Conservation (phyloP, 2,888 invertebrate genomes). For the Elmis aenea region DNA sequence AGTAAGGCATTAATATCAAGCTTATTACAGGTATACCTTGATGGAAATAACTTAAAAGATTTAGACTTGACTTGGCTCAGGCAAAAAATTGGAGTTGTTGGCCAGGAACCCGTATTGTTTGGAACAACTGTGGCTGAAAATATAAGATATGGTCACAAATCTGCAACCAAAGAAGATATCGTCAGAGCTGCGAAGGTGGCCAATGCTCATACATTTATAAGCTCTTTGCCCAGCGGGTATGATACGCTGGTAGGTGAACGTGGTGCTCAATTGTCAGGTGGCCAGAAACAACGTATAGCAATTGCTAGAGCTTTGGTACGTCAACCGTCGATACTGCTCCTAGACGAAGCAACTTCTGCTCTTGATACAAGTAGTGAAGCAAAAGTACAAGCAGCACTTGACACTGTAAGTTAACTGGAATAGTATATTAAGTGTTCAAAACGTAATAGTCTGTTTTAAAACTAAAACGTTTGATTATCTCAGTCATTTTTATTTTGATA, state of each 20-base stretch:
- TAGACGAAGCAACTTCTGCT: slow-evolving; percentile 89
- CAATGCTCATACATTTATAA: slow-evolving; percentile 74
- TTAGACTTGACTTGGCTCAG: slow-evolving; percentile 78
- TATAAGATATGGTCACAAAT: slow-evolving; percentile 68
- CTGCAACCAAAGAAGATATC: slow-evolving; percentile 62
- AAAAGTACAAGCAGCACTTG: slow-evolving; percentile 76
- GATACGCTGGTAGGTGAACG: slow-evolving; percentile 80
- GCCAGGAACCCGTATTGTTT: slow-evolving; percentile 87
- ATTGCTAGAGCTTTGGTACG: slow-evolving; percentile 83
- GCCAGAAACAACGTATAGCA: slow-evolving; percentile 86
- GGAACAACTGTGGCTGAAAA: slow-evolving; percentile 81
- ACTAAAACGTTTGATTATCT: slow-evolving; percentile 5
- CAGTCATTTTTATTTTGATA: slow-evolving; percentile 1
- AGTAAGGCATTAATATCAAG: slow-evolving; percentile 1
- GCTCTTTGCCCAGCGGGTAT: slow-evolving; percentile 70
- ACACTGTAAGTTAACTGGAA: slow-evolving; percentile 61
- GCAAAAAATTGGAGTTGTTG: slow-evolving; percentile 78
- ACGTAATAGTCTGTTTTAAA: no score
- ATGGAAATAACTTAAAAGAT: slow-evolving; percentile 62
- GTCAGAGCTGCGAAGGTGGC: slow-evolving; percentile 66
- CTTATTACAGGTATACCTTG: slow-evolving; percentile 53
- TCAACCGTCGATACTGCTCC: slow-evolving; percentile 69
- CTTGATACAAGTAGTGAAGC: slow-evolving; percentile 82
- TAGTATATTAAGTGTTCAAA: no score
- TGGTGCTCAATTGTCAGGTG: slow-evolving; percentile 80